Evolutionary conservation across 2,113 vertebrate species (phyloP), one percentile per base, ranked within the genome.

Genomic region (Cololabis saira): DNA sequence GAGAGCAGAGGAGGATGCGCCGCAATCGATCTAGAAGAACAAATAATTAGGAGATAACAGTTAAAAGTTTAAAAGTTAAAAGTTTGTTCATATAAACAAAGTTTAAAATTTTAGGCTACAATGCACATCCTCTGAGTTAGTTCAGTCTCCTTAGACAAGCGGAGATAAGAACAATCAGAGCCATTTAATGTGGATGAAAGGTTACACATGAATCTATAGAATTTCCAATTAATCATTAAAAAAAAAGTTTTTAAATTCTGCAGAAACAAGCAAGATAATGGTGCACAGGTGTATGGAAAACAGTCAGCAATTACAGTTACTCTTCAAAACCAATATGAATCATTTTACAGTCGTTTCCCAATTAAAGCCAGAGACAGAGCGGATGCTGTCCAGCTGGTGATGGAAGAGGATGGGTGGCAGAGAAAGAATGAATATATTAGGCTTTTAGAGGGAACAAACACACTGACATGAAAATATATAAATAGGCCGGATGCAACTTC

Each of bases 271-370:
- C 44, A 53, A 60, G 75, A 82, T 42, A 73, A 74, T 78, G 71
- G 73, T 43, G 60, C 82, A 83, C 90, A 91, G 89, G 83, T 91
- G 90, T 89, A 86, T 82, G 82, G 83, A 74, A 85, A 67, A 78
- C 71, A 52, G 83, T 78, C 87, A 76, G 84, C 79, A 87, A 92
- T 92, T 85, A 91, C 72, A 76, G 89, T 88, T 78, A 78, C 78
- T 68, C 72, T 72, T 86, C 76, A 83, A 78, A 81, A 81, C 70
- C 79, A 82, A 77, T 71, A 59, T 80, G 84, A 87, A 93, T 92
- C 90, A 84, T 85, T 76, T 87, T 77, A 92, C 87, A 86, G 87
- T 79, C 67, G 70, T 70, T 66, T 78, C 48, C 2, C 85, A 89
- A 88, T 85, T 17, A 78, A 84, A 79, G 78, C 79, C 83, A 86